Conservation (phyloP, 2,888 invertebrate genomes). For the Elysia crispata region DNA sequence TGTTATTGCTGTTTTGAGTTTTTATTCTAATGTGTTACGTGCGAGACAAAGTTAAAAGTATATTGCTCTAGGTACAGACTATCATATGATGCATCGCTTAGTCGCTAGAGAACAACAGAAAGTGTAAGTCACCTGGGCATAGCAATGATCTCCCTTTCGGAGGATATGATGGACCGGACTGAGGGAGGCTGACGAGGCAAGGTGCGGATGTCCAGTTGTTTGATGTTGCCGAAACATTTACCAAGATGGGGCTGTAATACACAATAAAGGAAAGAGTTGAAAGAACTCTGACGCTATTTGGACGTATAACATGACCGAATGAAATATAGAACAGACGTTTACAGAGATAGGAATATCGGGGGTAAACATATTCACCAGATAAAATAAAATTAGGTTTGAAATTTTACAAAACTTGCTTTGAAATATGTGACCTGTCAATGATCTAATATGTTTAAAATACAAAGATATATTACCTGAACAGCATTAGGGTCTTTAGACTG, state of each 20-base stretch:
- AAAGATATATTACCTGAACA: constrained; percentile 68
- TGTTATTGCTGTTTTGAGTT: no score
- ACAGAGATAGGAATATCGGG: not conserved
- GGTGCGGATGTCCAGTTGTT: constrained; percentile 72
- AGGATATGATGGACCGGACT: constrained; percentile 74
- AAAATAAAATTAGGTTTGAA: no score
- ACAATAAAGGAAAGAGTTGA: constrained; percentile 1
- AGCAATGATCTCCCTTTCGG: constrained; percentile 75
- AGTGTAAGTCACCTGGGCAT: constrained; percentile 71
- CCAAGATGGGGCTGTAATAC: constrained; percentile 75
- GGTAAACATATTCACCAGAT: no score
- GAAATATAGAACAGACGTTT: not conserved
- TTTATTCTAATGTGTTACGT: no score
- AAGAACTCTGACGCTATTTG: not conserved
- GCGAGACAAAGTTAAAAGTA: no score
- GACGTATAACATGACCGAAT: not conserved
- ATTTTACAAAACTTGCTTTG: no score
- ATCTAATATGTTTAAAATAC: not conserved
- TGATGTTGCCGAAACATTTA: constrained; percentile 78
- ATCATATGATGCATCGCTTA: no score
- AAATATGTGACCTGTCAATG: no score
- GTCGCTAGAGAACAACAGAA: no score
- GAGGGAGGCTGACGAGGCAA: constrained; percentile 74
- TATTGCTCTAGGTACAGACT: no score
- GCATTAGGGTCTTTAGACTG: constrained; percentile 77